Conservation (phyloP, 2,113 vertebrate genomes). For the Cyprinodon brontotheroides region DNA sequence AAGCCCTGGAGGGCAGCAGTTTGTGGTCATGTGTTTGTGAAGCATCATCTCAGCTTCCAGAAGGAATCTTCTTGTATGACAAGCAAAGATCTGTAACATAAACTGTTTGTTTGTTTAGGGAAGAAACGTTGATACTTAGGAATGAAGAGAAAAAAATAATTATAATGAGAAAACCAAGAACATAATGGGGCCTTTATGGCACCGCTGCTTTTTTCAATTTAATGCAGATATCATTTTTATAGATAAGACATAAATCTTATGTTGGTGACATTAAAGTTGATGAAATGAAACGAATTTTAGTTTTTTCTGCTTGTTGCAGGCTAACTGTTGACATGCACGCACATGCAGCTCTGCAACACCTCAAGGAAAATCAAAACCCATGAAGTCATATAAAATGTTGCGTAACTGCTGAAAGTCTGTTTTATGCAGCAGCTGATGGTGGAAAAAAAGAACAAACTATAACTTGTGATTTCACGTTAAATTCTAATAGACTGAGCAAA, state of each 20-base stretch:
- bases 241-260: background rate
- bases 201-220: too few relatives aligned
- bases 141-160: background rate
- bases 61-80: background rate
- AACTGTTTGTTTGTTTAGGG: background rate
- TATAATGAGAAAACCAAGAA: too few relatives aligned
- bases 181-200: too few relatives aligned
- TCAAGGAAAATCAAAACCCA: constrained; percentile 24
- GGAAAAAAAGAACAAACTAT: constrained; percentile 4
- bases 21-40: background rate
- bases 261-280: background rate
- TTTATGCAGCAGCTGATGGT: background rate
- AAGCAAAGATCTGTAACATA: background rate
- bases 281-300: background rate
- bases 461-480: background rate
- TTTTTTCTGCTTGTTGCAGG: background rate
- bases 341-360: constrained; percentile 35
- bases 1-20: constrained; percentile 8
- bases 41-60: background rate
- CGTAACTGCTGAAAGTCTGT: constrained; percentile 25
- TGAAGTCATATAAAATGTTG: constrained; percentile 15
- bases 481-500: background rate
- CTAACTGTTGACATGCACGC: constrained; percentile 37
- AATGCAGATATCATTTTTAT: too few relatives aligned
- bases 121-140: background rate